Evolutionary conservation across 1,140 invertebrate genomes (phyloP).

Genomic region (Eueides isabella): DNA sequence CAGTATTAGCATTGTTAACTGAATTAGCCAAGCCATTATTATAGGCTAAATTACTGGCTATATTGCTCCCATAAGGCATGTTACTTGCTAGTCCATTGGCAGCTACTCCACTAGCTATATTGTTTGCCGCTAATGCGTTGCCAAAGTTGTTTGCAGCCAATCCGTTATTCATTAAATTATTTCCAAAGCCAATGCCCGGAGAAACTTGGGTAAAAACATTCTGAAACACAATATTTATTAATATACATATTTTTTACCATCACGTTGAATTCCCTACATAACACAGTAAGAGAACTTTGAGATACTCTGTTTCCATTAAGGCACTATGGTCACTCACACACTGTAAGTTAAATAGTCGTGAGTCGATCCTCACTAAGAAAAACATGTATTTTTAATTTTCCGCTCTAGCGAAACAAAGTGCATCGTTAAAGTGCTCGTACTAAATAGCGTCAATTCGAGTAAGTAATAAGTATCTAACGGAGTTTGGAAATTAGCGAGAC

Average conservation of each 20-base stretch:
- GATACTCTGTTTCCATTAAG: background rate
- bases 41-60: conserved; percentile 28
- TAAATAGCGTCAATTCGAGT: no score
- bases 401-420: background rate
- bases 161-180: conserved; percentile 12
- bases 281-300: no score
- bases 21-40: conserved; percentile 21
- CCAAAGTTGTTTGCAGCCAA: background rate
- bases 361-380: no score
- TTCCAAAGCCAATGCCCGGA: conserved; percentile 7
- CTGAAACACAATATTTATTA: conserved; percentile 12
- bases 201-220: conserved; percentile 8
- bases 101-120: conserved; percentile 15
- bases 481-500: no score
- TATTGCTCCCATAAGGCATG: conserved; percentile 13
- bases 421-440: no score
- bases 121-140: conserved; percentile 22
- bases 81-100: conserved; percentile 20
- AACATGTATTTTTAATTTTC: background rate
- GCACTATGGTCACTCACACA: no score
- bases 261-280: background rate
- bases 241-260: background rate
- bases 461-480: no score
- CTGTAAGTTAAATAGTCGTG: no score
- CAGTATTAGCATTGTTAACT: conserved; percentile 14